Base-by-base conservation (phyloP, 2,113 vertebrate species). In the pig (Sus scrofa) region DNA sequence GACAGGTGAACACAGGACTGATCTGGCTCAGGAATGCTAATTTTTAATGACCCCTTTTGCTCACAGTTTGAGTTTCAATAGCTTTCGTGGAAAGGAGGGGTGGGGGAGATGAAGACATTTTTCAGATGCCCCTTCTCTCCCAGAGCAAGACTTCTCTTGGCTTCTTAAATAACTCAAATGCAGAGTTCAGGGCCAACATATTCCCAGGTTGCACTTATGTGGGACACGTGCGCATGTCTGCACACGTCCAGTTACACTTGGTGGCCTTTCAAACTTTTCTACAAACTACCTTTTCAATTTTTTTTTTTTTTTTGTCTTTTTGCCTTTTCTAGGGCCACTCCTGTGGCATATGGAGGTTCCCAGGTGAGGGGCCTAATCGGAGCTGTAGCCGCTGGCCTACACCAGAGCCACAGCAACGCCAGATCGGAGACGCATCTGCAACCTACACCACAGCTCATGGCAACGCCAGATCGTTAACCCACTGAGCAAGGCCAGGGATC, bases 21-120 rank as follows among this genome's bases (percentile, higher is more conserved):
- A 77, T 7, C 62, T 54, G 30, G 19, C 15, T 77, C 20, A 52
- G 8, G 65, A 71, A 94, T 56, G 58, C 58, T 90, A 65, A 78
- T 75, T 96, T 91, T 85, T 67, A 90, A 89, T 52, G 37, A 92
- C n/a, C 6, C 50, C 77, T 60, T 79, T 65, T 91, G 44, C 71
- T 52, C 65, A 1, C 30, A 81, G 52, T 27, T 19, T 54, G 24
- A 82, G 56, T 89, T 54, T 68, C 39, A 89, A 82, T 26, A 44
- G 32, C 27, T 90, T 39, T 78, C 63, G 54, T n/a, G 67, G 44
- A 75, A 52, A 32, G 20, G 32, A 50, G 56, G 13, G 8, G 19
- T 7, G 12, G 19, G 11, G 19, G 37, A 78, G 22, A 85, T 12
- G 15, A 34, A 94, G n/a, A 77, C 50, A 50, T 19, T 71, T 78